phyloP scores from a whole-genome alignment of 2,797 vertebrate genomes.

The Phrynocephalus guinanensis region DNA sequence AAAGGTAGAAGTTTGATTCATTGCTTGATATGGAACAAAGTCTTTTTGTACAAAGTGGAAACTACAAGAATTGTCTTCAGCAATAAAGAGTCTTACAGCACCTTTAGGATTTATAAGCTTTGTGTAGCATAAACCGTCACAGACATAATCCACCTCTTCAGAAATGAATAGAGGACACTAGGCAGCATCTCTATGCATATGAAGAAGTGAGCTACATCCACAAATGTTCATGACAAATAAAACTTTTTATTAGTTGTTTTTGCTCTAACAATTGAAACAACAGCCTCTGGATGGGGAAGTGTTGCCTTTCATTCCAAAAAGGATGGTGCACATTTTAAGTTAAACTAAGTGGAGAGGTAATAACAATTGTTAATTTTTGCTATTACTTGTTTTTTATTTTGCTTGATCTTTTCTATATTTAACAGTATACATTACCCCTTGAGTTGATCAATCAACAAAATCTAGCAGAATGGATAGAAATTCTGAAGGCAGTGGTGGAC shows the following conservation, averaged over 20 bases:
- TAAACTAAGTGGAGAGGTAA: constrained; percentile 21
- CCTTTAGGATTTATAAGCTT: too few species aligned
- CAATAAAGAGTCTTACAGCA: too few species aligned
- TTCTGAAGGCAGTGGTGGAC: constrained; percentile 96
- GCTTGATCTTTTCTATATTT: constrained; percentile 15
- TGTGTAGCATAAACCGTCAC: too few species aligned
- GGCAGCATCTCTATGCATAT: too few species aligned
- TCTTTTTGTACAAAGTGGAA: neutral
- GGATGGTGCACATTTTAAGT: neutral
- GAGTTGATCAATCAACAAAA: constrained; percentile 99
- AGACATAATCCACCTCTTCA: too few species aligned
- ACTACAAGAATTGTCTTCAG: too few species aligned
- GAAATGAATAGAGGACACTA: too few species aligned
- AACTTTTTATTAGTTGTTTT: too few species aligned
- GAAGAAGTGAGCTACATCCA: too few species aligned
- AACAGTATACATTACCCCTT: constrained; percentile 94
- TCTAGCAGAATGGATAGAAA: constrained; percentile 98
- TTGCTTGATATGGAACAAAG: neutral
- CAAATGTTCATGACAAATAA: too few species aligned
- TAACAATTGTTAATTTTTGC: constrained; percentile 8
- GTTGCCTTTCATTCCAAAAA: neutral
- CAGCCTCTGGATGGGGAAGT: neutral
- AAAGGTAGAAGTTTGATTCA: neutral
- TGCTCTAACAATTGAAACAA: too few species aligned
- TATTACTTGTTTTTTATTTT: constrained; percentile 5